phyloP scores from a whole-genome alignment of 2,888 invertebrate species.

The Metalampra italica region DNA sequence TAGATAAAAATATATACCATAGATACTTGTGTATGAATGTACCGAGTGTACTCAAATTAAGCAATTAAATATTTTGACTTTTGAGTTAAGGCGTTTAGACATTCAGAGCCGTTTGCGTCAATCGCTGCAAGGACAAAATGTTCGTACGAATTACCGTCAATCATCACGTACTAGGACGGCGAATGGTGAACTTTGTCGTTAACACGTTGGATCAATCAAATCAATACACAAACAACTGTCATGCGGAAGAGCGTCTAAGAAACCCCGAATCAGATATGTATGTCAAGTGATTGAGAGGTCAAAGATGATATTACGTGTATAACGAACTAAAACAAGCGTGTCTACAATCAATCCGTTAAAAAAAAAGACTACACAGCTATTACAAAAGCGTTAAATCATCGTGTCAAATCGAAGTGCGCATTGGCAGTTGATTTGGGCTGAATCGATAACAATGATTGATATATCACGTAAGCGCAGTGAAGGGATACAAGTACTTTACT shows the following conservation, averaged over 20 bases:
- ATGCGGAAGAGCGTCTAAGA: background rate
- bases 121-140: too few relatives aligned
- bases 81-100: too few relatives aligned
- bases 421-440: conserved; percentile 9
- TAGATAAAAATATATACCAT: too few relatives aligned
- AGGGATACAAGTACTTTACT: conserved; percentile 6
- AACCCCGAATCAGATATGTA: background rate
- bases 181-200: background rate
- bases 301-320: background rate
- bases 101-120: too few relatives aligned
- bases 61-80: too few relatives aligned
- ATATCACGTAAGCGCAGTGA: conserved; percentile 29
- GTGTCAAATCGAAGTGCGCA: conserved; percentile 18
- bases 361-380: conserved; percentile 2
- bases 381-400: conserved; percentile 20
- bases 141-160: too few relatives aligned
- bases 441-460: conserved; percentile 36
- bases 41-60: too few relatives aligned
- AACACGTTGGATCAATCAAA: too few relatives aligned
- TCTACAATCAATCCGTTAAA: conserved; percentile 2
- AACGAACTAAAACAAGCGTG: background rate
- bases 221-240: too few relatives aligned
- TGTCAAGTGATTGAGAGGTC: background rate
- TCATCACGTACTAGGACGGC: too few relatives aligned
- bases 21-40: too few relatives aligned